These are phyloP conservation scores for Sardinella longiceps DNA, from an alignment of 2,797 vertebrate genomes.

Conservation along the genomic window DNA sequence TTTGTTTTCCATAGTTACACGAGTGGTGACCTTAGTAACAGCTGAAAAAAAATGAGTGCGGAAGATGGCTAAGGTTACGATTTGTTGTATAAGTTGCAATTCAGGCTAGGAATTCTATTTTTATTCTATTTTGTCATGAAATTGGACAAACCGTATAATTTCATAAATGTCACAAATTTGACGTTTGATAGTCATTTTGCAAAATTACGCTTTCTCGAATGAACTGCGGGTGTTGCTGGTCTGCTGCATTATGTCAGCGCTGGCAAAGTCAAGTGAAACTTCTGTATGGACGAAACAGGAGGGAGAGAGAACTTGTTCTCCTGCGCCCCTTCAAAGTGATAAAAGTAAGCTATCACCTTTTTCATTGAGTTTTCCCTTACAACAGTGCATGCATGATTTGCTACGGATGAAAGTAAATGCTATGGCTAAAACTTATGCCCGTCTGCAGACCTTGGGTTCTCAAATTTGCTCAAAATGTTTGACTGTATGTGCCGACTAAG, in stretches of 20 bases:
- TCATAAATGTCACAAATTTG: background rate
- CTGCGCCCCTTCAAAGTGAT: background rate
- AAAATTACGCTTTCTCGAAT: background rate
- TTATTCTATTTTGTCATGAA: background rate
- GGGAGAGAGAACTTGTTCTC: background rate
- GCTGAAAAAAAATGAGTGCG: background rate
- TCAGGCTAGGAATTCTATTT: background rate
- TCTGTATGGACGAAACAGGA: slow-evolving; percentile 5
- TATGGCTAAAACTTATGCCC: no score
- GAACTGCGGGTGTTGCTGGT: background rate
- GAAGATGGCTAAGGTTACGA: background rate
- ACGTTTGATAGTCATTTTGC: background rate
- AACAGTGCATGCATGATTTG: background rate
- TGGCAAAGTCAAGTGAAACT: background rate
- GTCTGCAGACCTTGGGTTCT: no score
- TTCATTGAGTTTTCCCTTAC: background rate
- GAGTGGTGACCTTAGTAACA: slow-evolving; percentile 19
- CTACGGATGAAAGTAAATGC: background rate
- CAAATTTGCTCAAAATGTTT: no score
- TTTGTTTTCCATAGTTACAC: background rate
- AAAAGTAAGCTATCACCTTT: background rate
- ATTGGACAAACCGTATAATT: background rate
- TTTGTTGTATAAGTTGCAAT: background rate
- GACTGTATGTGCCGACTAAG: no score
- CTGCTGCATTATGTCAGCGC: background rate